A percentile compares a stretch with the other conserved stretches of the same genome.
Conservation (phyloP, 1,140 invertebrate species). For the Drosophila sechellia region DNA sequence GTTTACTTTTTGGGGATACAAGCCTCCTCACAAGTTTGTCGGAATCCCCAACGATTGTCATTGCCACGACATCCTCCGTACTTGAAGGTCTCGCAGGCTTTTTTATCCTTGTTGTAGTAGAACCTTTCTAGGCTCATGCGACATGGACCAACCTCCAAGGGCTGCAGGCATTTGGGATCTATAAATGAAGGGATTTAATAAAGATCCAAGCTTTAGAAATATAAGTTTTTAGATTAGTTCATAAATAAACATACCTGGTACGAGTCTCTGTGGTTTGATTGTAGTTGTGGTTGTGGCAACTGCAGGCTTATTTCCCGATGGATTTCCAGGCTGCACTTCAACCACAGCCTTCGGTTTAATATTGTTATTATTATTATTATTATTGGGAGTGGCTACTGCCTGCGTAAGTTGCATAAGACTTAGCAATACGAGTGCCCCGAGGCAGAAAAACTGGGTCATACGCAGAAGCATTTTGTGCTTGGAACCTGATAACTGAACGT, state of each 20-base stretch:
- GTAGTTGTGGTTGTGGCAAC: constrained; percentile 9
- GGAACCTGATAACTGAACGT: constrained; percentile 53
- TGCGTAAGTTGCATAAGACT: constrained; percentile 39
- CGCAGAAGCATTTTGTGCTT: constrained; percentile 17
- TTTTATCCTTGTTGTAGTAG: constrained; percentile 74
- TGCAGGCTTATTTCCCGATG: constrained; percentile 9
- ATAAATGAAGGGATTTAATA: neutral
- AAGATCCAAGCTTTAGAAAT: no score
- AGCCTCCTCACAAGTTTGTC: constrained; percentile 88
- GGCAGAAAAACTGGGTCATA: constrained; percentile 60
- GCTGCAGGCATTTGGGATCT: constrained; percentile 76
- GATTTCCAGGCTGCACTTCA: constrained; percentile 19
- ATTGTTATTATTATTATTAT: constrained; percentile 15
- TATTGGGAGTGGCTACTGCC: constrained; percentile 47
- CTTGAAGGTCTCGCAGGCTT: constrained; percentile 87
- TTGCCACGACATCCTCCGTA: constrained; percentile 93
- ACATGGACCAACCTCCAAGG: constrained; percentile 70
- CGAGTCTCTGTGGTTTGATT: constrained; percentile 19
- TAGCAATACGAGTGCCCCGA: constrained; percentile 38
- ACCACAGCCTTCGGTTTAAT: constrained; percentile 11
- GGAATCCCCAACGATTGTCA: constrained; percentile 90
- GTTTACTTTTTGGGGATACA: constrained; percentile 84
- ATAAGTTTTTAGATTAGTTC: neutral
- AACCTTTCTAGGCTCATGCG: constrained; percentile 76
- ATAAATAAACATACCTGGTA: neutral